These are phyloP conservation scores for Psococerastis gibbosa DNA, from an alignment of 2,888 invertebrate genomes.

Conservation along the genomic window DNA sequence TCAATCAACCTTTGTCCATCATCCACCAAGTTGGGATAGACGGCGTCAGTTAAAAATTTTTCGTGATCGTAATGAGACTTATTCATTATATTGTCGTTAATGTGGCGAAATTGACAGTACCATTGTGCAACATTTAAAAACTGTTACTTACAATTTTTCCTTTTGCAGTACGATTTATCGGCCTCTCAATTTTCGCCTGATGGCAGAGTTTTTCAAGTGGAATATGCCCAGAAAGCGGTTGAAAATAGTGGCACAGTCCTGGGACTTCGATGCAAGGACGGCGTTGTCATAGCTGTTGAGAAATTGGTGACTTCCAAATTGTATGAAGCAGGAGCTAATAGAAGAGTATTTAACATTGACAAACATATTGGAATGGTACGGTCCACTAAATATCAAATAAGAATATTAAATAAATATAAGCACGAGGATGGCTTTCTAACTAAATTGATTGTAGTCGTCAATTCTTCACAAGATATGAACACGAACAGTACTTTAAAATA, in stretches of 20 bases:
- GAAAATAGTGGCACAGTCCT: slow-evolving; percentile 96
- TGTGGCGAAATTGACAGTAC: no score
- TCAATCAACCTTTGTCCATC: no score
- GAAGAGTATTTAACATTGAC: slow-evolving; percentile 82
- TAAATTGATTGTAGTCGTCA: not conserved
- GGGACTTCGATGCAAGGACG: slow-evolving; percentile 85
- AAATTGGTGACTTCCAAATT: slow-evolving; percentile 87
- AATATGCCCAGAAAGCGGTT: slow-evolving; percentile 98
- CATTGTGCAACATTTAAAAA: no score
- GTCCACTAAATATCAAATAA: no score
- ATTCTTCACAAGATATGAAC: slow-evolving; percentile 6
- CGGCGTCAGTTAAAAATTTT: no score
- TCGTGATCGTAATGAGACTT: no score
- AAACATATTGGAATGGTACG: slow-evolving; percentile 82
- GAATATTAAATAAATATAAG: slow-evolving; percentile 14
- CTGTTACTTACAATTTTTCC: no score
- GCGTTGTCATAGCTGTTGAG: slow-evolving; percentile 93
- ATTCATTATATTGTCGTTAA: no score
- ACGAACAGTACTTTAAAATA: not conserved
- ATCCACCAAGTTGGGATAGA: no score
- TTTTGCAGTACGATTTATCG: slow-evolving; percentile 86
- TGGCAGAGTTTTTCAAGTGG: slow-evolving; percentile 97
- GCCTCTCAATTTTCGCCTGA: slow-evolving; percentile 99
- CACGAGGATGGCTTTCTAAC: no score
- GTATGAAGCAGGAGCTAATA: slow-evolving; percentile 80